Percentiles rank a stretch among this genome's conserved stretches.
phyloP scores from a whole-genome alignment of 2,797 vertebrate genomes.

The Trachurus trachurus region DNA sequence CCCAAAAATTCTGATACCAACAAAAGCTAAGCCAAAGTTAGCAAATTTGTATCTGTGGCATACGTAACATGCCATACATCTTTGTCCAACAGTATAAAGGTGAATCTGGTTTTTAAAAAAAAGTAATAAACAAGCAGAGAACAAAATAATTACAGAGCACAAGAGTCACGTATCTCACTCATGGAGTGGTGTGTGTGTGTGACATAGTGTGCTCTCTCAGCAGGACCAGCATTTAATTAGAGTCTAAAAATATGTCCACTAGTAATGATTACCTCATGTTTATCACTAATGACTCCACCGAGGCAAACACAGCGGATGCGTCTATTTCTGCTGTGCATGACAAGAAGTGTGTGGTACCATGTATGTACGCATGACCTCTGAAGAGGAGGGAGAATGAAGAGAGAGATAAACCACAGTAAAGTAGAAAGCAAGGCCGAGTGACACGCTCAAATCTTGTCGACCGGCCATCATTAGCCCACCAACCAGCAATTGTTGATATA shows the following conservation, averaged over 20 bases:
- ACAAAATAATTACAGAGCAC: slow-evolving; percentile 13
- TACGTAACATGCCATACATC: not conserved
- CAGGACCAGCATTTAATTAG: slow-evolving; percentile 71
- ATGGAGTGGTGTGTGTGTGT: slow-evolving; percentile 53
- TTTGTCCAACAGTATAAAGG: slow-evolving; percentile 4
- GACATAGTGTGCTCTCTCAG: slow-evolving; percentile 63
- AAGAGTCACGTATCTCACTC: slow-evolving; percentile 23
- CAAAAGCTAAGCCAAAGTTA: not conserved
- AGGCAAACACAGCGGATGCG: slow-evolving; percentile 1
- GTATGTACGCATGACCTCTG: slow-evolving; percentile 15
- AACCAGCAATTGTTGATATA: not conserved
- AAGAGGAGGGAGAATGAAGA: not conserved
- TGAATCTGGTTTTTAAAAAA: too few relatives aligned
- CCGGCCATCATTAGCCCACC: not conserved
- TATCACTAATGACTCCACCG: slow-evolving; percentile 54
- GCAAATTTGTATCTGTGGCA: not conserved
- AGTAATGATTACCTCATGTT: slow-evolving; percentile 71
- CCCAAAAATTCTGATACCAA: slow-evolving; percentile 6
- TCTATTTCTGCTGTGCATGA: not conserved
- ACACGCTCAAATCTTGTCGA: not conserved
- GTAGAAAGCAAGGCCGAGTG: not conserved
- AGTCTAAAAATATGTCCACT: slow-evolving; percentile 76
- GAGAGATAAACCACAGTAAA: not conserved
- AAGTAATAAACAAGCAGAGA: not conserved
- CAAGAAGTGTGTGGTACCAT: not conserved